Base-by-base conservation (phyloP, 2,888 invertebrate species). In the Drosophila borborema region DNA sequence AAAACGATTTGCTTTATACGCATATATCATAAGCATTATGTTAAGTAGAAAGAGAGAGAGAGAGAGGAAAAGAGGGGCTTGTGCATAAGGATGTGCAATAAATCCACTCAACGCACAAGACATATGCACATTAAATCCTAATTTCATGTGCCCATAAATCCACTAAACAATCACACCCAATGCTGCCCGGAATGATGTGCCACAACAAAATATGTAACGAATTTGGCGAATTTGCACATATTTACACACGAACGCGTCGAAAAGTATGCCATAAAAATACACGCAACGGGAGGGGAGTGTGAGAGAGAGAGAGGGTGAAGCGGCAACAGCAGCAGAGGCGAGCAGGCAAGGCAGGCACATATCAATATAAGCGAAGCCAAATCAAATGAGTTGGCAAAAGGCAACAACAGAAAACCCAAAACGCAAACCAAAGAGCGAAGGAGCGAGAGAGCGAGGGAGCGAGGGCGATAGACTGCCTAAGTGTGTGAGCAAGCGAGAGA, bases 121-220 rank as follows among this genome's bases (percentile, higher is more conserved):
- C 88, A 89, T 89, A 89, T 89, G 85, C 85, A 87, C 85, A 85
- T 85, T 85, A 85, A 89, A 89, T 85, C 85, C 90, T 89, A 89
- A 85, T 85, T 89, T 89, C 88, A 87, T 89, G 74, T 89, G 86
- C 86, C 77, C 90, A 87, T 85, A 85, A 85, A 85, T 85, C 88
- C 90, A 85, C 85, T 89, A 85, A 85, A 85, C 85, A 85, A 85
- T 85, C 85, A 85, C 85, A 85, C 79, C 70, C 79, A 67, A 70
- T 61, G 59, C 80, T 70, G 20, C 41, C 43, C 46, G 45, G 56
- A 76, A 76, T 77, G 77, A 77, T 77, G 77, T 71, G 77, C 72
- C 76, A 69, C 75, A 77, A 56, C 74, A 64, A 80, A 77, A 86
- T 84, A 80, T 89, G 87, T 84, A 74, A 80, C 77, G 77, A 79